phyloP scores from a whole-genome alignment of 2,113 vertebrate species.

The Pelvicachromis taeniatus region DNA sequence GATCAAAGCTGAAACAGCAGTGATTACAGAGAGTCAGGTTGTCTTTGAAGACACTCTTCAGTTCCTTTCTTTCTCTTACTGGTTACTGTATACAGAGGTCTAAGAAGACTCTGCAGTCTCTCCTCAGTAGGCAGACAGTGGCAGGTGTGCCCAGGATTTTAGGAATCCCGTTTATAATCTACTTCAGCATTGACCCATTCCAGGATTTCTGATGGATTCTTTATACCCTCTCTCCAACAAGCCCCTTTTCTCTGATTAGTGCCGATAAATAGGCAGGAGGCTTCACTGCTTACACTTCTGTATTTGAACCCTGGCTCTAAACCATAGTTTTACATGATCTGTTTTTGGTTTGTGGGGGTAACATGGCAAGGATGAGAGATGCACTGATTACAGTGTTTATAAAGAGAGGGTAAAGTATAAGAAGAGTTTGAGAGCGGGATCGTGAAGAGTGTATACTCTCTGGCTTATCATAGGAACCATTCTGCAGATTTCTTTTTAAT shows the following conservation, averaged over 20 bases:
- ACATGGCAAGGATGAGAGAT: constrained; percentile 36
- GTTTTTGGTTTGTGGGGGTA: constrained; percentile 42
- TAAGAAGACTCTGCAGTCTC: constrained; percentile 19
- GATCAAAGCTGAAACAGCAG: constrained; percentile 70
- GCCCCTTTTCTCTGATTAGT: constrained; percentile 14
- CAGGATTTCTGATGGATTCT: constrained; percentile 8
- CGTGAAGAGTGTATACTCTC: background rate
- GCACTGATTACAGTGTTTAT: constrained; percentile 58
- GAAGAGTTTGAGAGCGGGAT: constrained; percentile 8
- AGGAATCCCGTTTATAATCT: constrained; percentile 9
- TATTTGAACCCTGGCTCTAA: constrained; percentile 28
- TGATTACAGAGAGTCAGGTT: constrained; percentile 70
- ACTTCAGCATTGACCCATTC: constrained; percentile 34
- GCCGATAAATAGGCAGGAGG: constrained; percentile 11
- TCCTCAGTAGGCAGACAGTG: constrained; percentile 38
- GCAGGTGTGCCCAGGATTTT: constrained; percentile 54
- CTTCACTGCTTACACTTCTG: background rate
- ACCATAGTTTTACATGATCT: constrained; percentile 29
- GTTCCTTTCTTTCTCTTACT: constrained; percentile 51
- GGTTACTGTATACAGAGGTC: constrained; percentile 53
- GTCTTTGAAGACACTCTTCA: constrained; percentile 67
- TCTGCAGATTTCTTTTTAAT: constrained; percentile 57
- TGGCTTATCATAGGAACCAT: constrained; percentile 12
- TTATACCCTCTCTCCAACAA: background rate
- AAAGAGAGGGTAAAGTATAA: constrained; percentile 11